phyloP scores from a whole-genome alignment of 2,797 vertebrate genomes.

The Neopelma chrysocephalum region DNA sequence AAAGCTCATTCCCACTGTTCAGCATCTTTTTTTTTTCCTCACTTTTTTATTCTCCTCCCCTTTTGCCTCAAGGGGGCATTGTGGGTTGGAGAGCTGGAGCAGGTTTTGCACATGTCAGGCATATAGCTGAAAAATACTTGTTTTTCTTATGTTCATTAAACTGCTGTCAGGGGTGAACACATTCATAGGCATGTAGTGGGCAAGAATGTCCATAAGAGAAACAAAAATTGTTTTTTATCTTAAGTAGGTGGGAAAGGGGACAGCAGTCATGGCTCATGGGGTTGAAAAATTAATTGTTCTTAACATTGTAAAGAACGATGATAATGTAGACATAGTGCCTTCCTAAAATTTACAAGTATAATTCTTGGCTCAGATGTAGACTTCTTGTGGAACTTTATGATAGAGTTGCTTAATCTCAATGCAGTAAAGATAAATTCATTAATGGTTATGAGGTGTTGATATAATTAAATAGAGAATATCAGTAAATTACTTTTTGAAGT shows the following conservation, averaged over 20 bases:
- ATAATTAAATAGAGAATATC: conserved; percentile 39
- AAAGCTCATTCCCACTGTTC: neutral
- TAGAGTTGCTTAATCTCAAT: conserved; percentile 14
- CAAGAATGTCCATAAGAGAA: neutral
- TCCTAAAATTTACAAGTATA: neutral
- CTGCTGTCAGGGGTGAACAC: neutral
- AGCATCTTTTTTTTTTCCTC: neutral
- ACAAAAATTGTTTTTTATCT: conserved; percentile 29
- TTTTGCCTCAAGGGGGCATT: neutral
- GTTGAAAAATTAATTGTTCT: conserved; percentile 4
- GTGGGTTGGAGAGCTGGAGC: neutral
- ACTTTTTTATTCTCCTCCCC: neutral
- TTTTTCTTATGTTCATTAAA: neutral
- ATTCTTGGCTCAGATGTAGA: neutral
- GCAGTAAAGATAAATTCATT: conserved; percentile 48
- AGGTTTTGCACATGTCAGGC: neutral
- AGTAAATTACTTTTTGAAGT: conserved; percentile 36
- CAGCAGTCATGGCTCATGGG: neutral
- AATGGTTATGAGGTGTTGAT: conserved; percentile 45
- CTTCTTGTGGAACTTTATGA: neutral
- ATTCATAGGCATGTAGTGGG: neutral
- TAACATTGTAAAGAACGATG: neutral
- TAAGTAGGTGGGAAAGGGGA: neutral
- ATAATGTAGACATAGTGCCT: neutral
- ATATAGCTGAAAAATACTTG: neutral